phyloP scores from a whole-genome alignment of 1,140 invertebrate genomes.

The Caerostris darwini region DNA sequence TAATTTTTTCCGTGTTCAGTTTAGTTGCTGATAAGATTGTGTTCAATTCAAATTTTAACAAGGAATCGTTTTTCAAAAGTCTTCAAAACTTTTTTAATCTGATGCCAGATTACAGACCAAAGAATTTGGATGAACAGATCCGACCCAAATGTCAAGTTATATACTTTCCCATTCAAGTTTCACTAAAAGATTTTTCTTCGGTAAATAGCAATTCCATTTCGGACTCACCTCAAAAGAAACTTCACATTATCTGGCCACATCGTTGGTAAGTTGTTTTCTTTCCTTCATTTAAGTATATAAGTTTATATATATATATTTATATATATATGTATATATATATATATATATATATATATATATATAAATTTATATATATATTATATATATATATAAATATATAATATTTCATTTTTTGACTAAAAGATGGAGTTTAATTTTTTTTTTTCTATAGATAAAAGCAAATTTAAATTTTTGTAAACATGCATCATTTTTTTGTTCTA shows the following conservation, averaged over 20 bases:
- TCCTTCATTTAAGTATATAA: not conserved
- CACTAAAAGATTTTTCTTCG: not conserved
- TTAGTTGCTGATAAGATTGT: conserved; percentile 87
- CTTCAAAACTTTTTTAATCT: conserved; percentile 86
- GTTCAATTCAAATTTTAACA: conserved; percentile 89
- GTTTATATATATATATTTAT: not conserved
- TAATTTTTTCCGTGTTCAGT: conserved; percentile 83
- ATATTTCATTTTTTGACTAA: too few species aligned
- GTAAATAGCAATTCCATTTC: not conserved
- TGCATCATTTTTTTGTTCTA: too few species aligned
- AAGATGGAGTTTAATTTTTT: too few species aligned
- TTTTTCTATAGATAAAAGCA: too few species aligned
- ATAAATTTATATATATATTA: too few species aligned
- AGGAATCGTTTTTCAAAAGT: conserved; percentile 86
- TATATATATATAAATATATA: too few species aligned
- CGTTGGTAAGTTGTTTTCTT: conserved; percentile 84
- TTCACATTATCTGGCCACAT: conserved; percentile 90
- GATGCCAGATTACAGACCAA: conserved; percentile 86
- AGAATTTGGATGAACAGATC: conserved; percentile 84
- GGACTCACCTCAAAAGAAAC: conserved; percentile 76
- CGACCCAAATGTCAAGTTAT: conserved; percentile 86
- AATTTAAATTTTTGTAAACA: too few species aligned
- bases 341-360: too few species aligned
- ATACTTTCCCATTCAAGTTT: conserved; percentile 84
- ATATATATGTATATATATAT: too few species aligned